phyloP scores from a whole-genome alignment of 92 coral and sea anemone genomes.

The Epizoanthus rinbou region DNA sequence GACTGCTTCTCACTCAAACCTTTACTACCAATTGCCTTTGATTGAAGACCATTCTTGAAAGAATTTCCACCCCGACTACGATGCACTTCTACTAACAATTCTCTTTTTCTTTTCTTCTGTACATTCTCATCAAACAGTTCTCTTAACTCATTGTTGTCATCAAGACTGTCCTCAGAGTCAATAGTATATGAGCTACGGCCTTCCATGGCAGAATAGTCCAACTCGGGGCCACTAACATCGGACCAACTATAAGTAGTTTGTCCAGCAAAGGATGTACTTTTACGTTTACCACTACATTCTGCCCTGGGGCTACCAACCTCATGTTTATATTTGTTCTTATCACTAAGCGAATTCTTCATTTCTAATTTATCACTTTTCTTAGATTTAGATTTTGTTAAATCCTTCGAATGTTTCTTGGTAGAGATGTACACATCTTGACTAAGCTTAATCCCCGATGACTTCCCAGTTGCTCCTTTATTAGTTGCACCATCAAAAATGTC shows the following conservation, averaged over 20 bases:
- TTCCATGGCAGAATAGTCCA: background rate
- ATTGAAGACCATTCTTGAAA: background rate
- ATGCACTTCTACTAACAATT: background rate
- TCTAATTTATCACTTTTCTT: background rate
- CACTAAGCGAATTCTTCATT: background rate
- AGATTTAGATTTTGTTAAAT: background rate
- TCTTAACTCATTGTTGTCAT: slow-evolving; percentile 33
- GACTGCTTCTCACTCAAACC: background rate
- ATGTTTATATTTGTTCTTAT: background rate
- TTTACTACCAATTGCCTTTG: background rate
- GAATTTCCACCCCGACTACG: background rate
- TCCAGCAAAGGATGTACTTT: background rate
- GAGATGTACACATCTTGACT: background rate
- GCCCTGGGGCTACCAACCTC: slow-evolving; percentile 29
- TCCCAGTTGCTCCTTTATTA: background rate
- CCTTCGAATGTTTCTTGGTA: background rate
- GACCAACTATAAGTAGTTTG: background rate
- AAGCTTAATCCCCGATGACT: background rate
- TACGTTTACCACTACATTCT: background rate
- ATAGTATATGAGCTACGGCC: slow-evolving; percentile 15
- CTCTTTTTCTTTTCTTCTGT: background rate
- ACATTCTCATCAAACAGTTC: slow-evolving; percentile 23
- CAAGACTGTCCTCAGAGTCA: slow-evolving; percentile 68
- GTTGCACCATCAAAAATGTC: slow-evolving; percentile 26
- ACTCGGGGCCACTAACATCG: background rate